These are phyloP conservation scores for Myathropa florea DNA, from an alignment of 2,888 invertebrate genomes.

Conservation along the genomic window DNA sequence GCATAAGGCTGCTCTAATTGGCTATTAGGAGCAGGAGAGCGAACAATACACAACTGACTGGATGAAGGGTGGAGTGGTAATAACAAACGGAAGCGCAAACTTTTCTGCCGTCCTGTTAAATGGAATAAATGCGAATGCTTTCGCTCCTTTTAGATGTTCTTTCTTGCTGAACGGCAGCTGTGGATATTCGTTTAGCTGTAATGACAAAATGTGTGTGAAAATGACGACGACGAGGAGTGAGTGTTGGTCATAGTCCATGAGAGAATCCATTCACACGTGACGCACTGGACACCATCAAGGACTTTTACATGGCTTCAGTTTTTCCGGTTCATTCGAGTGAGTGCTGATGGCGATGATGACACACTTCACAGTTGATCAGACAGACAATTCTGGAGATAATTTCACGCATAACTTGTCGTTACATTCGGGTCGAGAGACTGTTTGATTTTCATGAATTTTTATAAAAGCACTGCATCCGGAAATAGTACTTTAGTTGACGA, in stretches of 20 bases:
- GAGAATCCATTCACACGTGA: conserved; percentile 61
- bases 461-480: too few species aligned
- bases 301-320: background rate
- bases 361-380: background rate
- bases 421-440: background rate
- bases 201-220: conserved; percentile 20
- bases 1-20: conserved; percentile 63
- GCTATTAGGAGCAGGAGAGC: conserved; percentile 54
- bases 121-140: conserved; percentile 50
- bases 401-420: background rate
- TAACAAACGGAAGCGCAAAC: conserved; percentile 34
- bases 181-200: conserved; percentile 4
- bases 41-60: conserved; percentile 40
- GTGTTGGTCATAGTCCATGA: conserved; percentile 21
- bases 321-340: conserved; percentile 53
- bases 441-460: background rate
- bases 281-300: conserved; percentile 37
- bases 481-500: too few species aligned
- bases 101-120: conserved; percentile 51
- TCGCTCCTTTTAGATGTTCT: conserved; percentile 1
- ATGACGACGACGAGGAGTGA: background rate
- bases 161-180: background rate
- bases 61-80: conserved; percentile 7
- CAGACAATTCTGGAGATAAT: background rate
- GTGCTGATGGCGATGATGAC: conserved; percentile 24